Base-by-base conservation (phyloP, 1,140 invertebrate species). In the Drosophila ambigua region DNA sequence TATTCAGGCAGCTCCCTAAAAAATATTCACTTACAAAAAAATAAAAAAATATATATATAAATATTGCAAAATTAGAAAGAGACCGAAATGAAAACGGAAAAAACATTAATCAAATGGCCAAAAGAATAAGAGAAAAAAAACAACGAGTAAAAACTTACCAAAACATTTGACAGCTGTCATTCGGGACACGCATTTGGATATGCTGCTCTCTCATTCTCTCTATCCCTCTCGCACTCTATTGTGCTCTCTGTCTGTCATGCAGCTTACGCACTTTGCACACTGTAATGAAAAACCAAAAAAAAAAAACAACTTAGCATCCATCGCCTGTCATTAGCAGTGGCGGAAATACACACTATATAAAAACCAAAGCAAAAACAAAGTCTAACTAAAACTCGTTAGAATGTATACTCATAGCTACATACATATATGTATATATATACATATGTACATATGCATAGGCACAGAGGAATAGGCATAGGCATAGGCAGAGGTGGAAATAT, bases 121-220 rank as follows among this genome's bases (percentile, higher is more conserved):
- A 61, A 45, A 16, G 51, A 20, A 20, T 20, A 8, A 23, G 4
- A 35, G n/a, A 44, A 48, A 28, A 67, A 67, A 51, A 63, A 44
- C n/a, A n/a, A 73, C 16, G 35, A 39, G 35, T 39, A 28, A 66
- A 60, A 65, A 69, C 57, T 58, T 53, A 78, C 59, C 59, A 59
- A 77, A 72, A 60, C 43, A 59, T 87, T 82, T 88, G 82, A 87
- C 82, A 88, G 83, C 82, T 87, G 82, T 87, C 82, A 82, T 72
- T 82, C 43, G 63, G 69, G 63, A 64, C 69, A 81, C 79, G 79
- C 79, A 77, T 41, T 82, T 87, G 64, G 61, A 35, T 67, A 43
- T 53, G 20, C 20, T 49, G 57, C 24, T 45, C 51, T 67, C 43
- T 45, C 28, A 15, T 4, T 15, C 45, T 4, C 24, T 11, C 35